Conservation (phyloP, 92 coral and sea anemone genomes). For the Porites evermanni region DNA sequence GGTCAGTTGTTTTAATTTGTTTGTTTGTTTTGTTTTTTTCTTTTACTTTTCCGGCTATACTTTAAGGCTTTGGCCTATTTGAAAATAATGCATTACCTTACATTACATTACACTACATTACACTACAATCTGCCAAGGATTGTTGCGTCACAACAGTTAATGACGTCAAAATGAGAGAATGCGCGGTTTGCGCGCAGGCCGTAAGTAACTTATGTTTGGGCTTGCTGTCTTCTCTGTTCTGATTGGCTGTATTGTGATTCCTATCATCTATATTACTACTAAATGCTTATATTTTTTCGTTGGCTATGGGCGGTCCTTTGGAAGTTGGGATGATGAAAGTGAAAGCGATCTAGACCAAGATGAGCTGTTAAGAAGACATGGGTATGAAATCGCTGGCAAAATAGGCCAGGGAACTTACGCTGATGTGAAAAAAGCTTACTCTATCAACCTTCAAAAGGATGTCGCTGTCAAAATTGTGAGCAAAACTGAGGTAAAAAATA, state of each 20-base stretch:
- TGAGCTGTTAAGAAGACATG: constrained; percentile 47
- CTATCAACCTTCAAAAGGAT: constrained; percentile 44
- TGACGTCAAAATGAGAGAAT: constrained; percentile 8
- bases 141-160: neutral
- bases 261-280: constrained; percentile 10
- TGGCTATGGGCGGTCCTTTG: neutral
- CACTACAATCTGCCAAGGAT: too few species aligned
- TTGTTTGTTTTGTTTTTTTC: too few species aligned
- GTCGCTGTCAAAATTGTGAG: constrained; percentile 76
- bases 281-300: constrained; percentile 2
- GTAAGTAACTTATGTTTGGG: constrained; percentile 2
- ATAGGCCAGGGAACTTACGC: constrained; percentile 89
- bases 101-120: too few species aligned
- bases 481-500: constrained; percentile 52
- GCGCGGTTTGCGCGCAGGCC: constrained; percentile 18
- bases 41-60: too few species aligned
- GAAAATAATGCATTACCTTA: too few species aligned
- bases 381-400: constrained; percentile 70
- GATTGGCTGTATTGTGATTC: constrained; percentile 17
- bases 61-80: too few species aligned
- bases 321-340: neutral
- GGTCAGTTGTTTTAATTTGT: too few species aligned
- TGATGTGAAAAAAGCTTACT: constrained; percentile 77
- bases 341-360: constrained; percentile 23
- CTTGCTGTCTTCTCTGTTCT: constrained; percentile 29